Base-by-base conservation (phyloP, 1,140 invertebrate species). In the Plodia interpunctella region DNA sequence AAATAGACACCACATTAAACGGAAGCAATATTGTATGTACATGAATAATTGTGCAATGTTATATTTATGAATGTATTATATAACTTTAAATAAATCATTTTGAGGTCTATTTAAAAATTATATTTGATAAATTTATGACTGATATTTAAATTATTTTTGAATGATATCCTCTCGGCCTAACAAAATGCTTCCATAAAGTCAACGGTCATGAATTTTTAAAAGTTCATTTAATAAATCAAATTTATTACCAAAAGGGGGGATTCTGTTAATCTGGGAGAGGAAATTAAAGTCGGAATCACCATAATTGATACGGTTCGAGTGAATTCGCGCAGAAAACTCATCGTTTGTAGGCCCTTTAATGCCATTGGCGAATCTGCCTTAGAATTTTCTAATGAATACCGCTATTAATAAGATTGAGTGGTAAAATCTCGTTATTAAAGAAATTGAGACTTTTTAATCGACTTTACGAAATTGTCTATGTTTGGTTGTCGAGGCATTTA, bases 201-300 rank as follows among this genome's bases (percentile, higher is more conserved):
- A 44, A 17, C 15, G 15, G 38, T 44, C 38, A 44, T 44, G 38
- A 44, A 44, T 44, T 68, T 55, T 55, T 72, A 72, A 74, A 74
- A 79, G 63, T 76, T 77, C 54, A 57, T 52, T 59, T 59, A 72
- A 75, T 88, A 81, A 88, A 87, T 87, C 76, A 83, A 75, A 78
- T 83, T 86, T 86, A 85, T 83, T 78, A 68, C 75, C 74, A 61
- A 66, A 72, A 32, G 30, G 30, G 75, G 77, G 79, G 72, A 63
- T 69, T 65, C 74, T 74, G 76, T 81, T 84, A 88, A 88, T 87
- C 80, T 76, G 71, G 69, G 58, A 53, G 79, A 87, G 86, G 86
- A 88, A 88, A 87, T 88, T 88, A 88, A 88, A 86, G 71, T 60
- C 61, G 75, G 82, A 81, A 88, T 88, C 83, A 80, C 74, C 80